These are phyloP conservation scores for Engystomops pustulosus DNA, from an alignment of 2,113 vertebrate species.

Conservation along the genomic window DNA sequence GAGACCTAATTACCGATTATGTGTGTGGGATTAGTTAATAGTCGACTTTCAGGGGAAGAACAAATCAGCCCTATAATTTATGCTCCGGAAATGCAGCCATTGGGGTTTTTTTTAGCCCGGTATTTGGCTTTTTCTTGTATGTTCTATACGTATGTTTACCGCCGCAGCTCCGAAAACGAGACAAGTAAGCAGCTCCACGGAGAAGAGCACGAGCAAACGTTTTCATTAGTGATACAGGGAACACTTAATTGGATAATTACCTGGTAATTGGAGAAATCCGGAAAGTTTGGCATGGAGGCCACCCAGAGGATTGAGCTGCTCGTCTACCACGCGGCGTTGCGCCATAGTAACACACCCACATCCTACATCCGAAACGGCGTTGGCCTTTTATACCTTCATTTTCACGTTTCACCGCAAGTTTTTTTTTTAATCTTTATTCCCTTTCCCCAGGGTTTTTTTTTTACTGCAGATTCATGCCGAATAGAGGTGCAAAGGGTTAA, in stretches of 20 bases:
- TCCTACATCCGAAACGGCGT: not conserved
- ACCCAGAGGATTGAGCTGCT: not conserved
- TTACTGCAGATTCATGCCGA: not conserved
- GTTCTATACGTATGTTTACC: not conserved
- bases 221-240: constrained; percentile 18
- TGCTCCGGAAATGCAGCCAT: not conserved
- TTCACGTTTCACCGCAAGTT: not conserved
- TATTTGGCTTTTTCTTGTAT: not conserved
- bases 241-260: constrained; percentile 37
- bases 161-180: not conserved
- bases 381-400: not conserved
- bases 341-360: not conserved
- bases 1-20: constrained; percentile 42
- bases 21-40: constrained; percentile 47
- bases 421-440: not conserved
- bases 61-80: not conserved
- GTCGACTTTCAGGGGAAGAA: not conserved
- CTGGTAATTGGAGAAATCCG: not conserved
- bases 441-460: not conserved
- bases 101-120: not conserved
- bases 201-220: not conserved
- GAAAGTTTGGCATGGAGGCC: constrained; percentile 18
- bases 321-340: not conserved
- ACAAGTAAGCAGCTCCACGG: not conserved
- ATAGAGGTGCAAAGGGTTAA: constrained; percentile 36